Evolutionary conservation across 1,140 invertebrate species (phyloP).

Genomic region (Alviniconcha marisindica): DNA sequence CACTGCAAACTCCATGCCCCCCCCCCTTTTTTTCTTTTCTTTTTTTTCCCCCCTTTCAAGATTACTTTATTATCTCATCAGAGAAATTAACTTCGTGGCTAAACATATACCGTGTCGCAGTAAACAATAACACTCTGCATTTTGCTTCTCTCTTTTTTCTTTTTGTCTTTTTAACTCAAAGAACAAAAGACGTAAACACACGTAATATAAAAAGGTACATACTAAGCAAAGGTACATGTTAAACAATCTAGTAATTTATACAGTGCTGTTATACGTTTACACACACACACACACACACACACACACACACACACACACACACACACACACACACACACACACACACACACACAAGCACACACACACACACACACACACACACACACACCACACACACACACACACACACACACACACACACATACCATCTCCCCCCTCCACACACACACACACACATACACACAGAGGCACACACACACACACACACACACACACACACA

Average conservation of each 20-base stretch:
- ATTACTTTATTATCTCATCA: no score
- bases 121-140: no score
- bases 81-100: no score
- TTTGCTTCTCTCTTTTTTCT: no score
- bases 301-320: constrained; percentile 9
- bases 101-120: no score
- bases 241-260: background rate
- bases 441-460: background rate
- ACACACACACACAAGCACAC: background rate
- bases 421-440: background rate
- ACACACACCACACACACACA: background rate
- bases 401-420: background rate
- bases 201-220: no score
- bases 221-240: no score
- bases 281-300: constrained; percentile 5
- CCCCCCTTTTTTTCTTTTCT: no score
- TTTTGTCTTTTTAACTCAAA: no score
- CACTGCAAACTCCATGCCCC: no score
- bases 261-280: background rate
- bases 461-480: background rate
- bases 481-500: background rate
- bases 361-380: background rate
- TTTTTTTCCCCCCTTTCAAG: no score
- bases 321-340: background rate
- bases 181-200: no score